Percentiles rank a stretch among this genome's conserved stretches.
Conservation (phyloP, 2,113 vertebrate genomes). For the Microtus pennsylvanicus region DNA sequence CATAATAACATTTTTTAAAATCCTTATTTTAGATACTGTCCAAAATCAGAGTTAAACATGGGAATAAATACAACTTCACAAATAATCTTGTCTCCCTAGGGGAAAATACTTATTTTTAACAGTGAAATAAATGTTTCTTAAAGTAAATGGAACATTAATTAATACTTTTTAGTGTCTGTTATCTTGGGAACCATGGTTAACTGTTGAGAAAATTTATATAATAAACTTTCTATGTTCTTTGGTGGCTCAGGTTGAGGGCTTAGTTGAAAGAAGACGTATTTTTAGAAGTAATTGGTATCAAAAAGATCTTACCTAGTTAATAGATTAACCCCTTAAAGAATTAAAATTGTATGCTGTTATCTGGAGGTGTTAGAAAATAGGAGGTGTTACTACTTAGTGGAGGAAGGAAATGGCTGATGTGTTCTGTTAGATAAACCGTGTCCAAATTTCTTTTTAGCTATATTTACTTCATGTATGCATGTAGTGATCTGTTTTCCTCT, state of each 20-base stretch:
- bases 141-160: background rate
- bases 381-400: background rate
- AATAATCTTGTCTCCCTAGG: background rate
- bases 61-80: background rate
- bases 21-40: background rate
- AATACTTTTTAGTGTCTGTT: background rate
- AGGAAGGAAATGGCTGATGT: background rate
- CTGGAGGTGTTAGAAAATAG: background rate
- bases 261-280: background rate
- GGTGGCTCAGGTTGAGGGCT: background rate
- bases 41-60: background rate
- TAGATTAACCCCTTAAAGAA: background rate
- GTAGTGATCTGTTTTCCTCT: background rate
- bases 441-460: background rate
- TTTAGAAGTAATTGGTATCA: background rate
- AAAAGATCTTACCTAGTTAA: background rate
- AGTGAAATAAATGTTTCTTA: background rate
- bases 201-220: background rate
- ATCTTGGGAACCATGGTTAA: background rate
- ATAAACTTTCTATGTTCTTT: background rate
- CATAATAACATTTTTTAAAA: background rate
- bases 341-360: background rate
- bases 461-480: background rate
- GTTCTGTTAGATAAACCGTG: background rate
- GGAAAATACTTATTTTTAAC: background rate